A percentile compares a stretch with the other conserved stretches of the same genome.
These are phyloP conservation scores for Lysandra bellargus DNA, from an alignment of 2,888 invertebrate genomes.

Conservation along the genomic window DNA sequence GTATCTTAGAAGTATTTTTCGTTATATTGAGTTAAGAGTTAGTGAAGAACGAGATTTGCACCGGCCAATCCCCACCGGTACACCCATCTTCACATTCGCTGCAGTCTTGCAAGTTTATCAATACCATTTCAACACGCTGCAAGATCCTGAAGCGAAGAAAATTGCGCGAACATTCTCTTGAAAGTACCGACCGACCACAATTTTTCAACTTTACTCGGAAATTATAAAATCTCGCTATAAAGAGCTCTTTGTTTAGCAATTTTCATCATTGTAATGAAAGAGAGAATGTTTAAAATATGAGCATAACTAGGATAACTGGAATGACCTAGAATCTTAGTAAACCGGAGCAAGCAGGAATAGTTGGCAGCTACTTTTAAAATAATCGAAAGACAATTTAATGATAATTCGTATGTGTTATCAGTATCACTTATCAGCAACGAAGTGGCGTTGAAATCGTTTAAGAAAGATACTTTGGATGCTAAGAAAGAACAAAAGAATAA, in stretches of 20 bases:
- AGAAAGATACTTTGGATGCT: no score
- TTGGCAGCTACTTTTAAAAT: background rate
- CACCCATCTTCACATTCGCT: background rate
- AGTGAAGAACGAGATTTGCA: background rate
- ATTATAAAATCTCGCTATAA: background rate
- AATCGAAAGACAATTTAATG: background rate
- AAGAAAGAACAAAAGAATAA: no score
- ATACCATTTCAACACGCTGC: background rate
- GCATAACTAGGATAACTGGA: background rate
- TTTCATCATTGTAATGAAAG: slow-evolving; percentile 4
- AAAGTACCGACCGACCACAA: background rate
- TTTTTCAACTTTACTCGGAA: background rate
- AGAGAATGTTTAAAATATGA: background rate
- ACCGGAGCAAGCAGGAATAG: background rate
- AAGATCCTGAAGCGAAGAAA: background rate
- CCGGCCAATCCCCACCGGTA: background rate
- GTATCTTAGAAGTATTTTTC: background rate
- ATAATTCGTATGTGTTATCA: background rate
- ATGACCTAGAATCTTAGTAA: background rate
- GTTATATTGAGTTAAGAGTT: background rate
- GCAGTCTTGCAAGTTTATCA: background rate
- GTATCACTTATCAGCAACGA: no score
- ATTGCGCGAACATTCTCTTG: background rate
- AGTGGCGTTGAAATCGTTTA: no score
- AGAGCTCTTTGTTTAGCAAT: background rate